Base-by-base conservation (phyloP, 2,113 vertebrate genomes). In the Scytalopus superciliaris region DNA sequence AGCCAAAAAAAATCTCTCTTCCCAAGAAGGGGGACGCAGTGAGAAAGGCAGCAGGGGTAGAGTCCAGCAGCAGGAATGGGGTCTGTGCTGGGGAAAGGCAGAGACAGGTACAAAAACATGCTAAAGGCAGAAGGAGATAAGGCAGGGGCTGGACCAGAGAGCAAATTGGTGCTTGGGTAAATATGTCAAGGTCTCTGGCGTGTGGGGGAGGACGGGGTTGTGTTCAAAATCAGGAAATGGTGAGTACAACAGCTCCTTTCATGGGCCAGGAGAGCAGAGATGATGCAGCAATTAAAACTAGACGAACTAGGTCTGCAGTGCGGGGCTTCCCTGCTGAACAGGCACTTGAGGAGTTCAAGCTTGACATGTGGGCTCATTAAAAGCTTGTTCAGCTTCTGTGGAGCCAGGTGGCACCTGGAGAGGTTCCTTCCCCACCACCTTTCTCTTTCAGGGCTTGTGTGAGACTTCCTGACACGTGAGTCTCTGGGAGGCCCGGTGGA, bases 361-460 rank as follows among this genome's bases (percentile, higher is more conserved):
- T 66, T 19, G 37, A 70, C 53, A 45, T 0, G 1, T 21, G 19
- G 47, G 13, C 9, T 19, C 6, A 3, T 17, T 42, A 8, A 59
- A 19, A 78, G 17, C 39, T 85, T 31, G 14, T 11, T 90, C n/a
- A 44, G 39, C 57, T 60, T 50, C 42, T 12, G 12, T 9, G 21
- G 33, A 39, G 18, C 16, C 25, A 4, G 19, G 42, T 40, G 33
- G 33, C 37, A 45, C 1, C 2, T 16, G 9, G 25, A 74, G 18
- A 47, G 40, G 31, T 76, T 79, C 44, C 8, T 69, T 82, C 49
- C 50, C 40, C 10, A 2, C 13, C 40, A 37, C 0, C 0, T 23
- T 72, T 79, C 22, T 53, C 2, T 88, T 69, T 80, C 52, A 49
- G 31, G 31, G 30, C 30, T 64, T 83, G 35, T 17, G 21, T 64